A percentile compares a stretch with the other conserved stretches of the same genome.
phyloP scores from a whole-genome alignment of 2,888 invertebrate genomes.

The Tyria jacobaeae region DNA sequence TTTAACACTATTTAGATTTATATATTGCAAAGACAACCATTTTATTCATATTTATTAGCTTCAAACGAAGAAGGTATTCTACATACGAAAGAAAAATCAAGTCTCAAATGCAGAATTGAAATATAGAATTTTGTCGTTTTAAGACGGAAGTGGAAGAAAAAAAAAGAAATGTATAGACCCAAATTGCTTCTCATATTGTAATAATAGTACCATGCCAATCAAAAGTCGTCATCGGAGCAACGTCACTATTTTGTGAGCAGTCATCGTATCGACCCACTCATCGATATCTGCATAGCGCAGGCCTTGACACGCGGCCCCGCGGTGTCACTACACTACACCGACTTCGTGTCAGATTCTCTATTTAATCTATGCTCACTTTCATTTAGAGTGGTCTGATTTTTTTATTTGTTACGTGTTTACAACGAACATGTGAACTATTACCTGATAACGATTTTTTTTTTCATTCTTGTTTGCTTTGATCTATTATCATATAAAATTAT shows the following conservation, averaged over 20 bases:
- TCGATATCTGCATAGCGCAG: slow-evolving; percentile 77
- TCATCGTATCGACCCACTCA: slow-evolving; percentile 63
- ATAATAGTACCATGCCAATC: slow-evolving; percentile 20
- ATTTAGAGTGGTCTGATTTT: slow-evolving; percentile 38
- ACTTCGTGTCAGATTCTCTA: slow-evolving; percentile 47
- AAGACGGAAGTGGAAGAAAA: no score
- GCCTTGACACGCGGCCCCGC: slow-evolving; percentile 68
- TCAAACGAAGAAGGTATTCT: no score
- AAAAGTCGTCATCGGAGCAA: slow-evolving; percentile 53
- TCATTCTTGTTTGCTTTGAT: slow-evolving; percentile 21
- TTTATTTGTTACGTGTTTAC: slow-evolving; percentile 40
- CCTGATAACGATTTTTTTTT: slow-evolving; percentile 20
- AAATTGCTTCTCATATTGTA: no score
- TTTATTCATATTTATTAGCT: no score
- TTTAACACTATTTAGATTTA: no score
- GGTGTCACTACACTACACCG: slow-evolving; percentile 45
- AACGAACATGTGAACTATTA: slow-evolving; percentile 26
- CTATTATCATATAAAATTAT: neutral
- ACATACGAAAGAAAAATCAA: no score
- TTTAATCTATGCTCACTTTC: slow-evolving; percentile 47
- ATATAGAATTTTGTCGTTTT: no score
- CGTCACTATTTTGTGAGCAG: slow-evolving; percentile 51
- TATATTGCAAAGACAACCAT: no score
- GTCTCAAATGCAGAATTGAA: no score
- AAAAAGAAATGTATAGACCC: no score